Evolutionary conservation across 2,113 vertebrate species (phyloP), one percentile per base, ranked within the genome.

Genomic region (Odontophorus gujanensis): DNA sequence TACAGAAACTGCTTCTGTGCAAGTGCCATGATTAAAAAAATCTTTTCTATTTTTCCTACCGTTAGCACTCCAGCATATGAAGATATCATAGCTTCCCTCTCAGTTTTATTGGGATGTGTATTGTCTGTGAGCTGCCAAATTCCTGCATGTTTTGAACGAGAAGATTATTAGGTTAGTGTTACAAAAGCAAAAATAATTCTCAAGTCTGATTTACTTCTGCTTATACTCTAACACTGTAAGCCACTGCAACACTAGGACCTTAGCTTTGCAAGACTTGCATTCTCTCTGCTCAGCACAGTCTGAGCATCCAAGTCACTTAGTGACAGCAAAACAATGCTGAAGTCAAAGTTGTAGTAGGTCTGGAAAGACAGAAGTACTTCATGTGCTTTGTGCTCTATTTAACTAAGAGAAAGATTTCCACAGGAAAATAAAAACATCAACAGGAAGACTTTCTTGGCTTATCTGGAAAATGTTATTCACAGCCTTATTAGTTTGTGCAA

Each of bases 41-140:
- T 24, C 21, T 24, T 48, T 48, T 26, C 13, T 51, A 26, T 24
- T 51, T 25, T 76, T 68, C 96, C 97, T 96, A 99, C 98, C 98
- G 99, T 97, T 93, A 99, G 93, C 50, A 98, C 97, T 61, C 98
- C 98, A 77, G 98, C 98, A 55, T 98, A 99, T 48, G 98, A 98
- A 21, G 98, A 99, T 96, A 99, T 98, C 98, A 99, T 98, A 14
- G 98, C 98, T 96, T 99, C 97, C 87, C 98, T 97, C 85, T 99
- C 98, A 73, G 51, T 95, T 22, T 36, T 84, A 59, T 97, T 97
- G 28, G 97, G 98, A 92, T 98, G 98, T 43, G 17, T 88, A 76
- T 61, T n/a, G 45, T n/a, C 84, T 87, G 76, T 1, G 3, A 82
- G 87, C 63, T 43, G 92, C 88, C 62, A 87, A 85, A 87, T 96